Conservation (phyloP, 2,797 vertebrate genomes). For the Helicolenus hilgendorfi region DNA sequence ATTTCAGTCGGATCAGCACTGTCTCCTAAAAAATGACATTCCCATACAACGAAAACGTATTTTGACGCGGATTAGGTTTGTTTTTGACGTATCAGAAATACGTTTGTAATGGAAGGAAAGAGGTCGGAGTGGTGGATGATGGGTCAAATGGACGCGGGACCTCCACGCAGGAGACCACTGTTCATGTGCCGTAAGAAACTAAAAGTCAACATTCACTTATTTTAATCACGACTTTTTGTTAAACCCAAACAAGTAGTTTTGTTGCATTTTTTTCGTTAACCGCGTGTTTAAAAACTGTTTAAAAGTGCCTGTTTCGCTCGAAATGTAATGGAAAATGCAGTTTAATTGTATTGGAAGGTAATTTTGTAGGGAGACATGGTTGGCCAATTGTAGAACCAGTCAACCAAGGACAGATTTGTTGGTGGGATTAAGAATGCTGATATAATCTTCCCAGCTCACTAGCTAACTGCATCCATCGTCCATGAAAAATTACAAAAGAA, state of each 20-base stretch:
- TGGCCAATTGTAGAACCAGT: neutral
- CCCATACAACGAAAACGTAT: neutral
- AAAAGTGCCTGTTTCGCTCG: fast-evolving
- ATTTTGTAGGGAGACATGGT: too few species aligned
- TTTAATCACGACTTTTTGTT: too few species aligned
- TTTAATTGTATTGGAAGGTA: too few species aligned
- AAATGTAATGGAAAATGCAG: too few species aligned
- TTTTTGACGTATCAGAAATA: neutral
- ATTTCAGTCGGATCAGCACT: neutral
- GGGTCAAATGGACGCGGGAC: fast-evolving
- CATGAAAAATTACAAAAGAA: neutral
- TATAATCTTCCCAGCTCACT: neutral
- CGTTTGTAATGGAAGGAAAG: neutral
- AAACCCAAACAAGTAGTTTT: neutral
- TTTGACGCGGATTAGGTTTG: neutral
- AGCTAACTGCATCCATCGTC: neutral
- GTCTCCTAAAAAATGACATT: fast-evolving
- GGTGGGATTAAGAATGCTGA: neutral
- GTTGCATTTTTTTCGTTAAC: too few species aligned
- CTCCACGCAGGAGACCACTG: too few species aligned
- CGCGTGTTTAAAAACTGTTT: too few species aligned
- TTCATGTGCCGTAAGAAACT: too few species aligned
- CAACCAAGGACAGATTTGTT: neutral
- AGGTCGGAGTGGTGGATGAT: neutral
- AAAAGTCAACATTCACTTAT: too few species aligned